Evolutionary conservation across 2,113 vertebrate species (phyloP), one percentile per base, ranked within the genome.

Genomic region (Hippoglossus stenolepis): DNA sequence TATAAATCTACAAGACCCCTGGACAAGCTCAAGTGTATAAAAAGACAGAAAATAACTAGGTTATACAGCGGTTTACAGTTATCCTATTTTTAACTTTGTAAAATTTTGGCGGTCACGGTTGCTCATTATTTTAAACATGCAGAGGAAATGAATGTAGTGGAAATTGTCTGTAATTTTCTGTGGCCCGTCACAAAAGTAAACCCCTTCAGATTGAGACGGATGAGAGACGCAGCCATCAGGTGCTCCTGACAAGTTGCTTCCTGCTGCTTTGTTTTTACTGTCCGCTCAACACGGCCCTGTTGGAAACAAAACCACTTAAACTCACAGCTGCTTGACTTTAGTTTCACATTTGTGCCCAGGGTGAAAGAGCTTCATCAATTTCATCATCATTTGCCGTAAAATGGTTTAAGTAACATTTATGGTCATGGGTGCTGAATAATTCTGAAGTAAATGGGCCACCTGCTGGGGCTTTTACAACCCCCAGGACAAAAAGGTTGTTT

Each of bases 191-290:
- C 59, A 49, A 54, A 74, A 66, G 75, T 57, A 66, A 80, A 88
- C 23, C 9, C 9, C 3, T 28, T 15, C 43, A 83, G 70, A 68
- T 31, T 79, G 65, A 70, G 47, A 84, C 21, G 62, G 20, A 67
- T 70, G 49, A 84, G 58, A 67, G 58, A 67, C 70, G 65, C 28
- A 31, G 28, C 28, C 28, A 5, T 87, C 90, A 85, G 88, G 85
- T 91, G 90, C 28, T 77, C 28, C 17, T 86, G 89, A 91, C 82
- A 87, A 85, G 89, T 45, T 62, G 62, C 74, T 75, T 69, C 64
- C 66, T 65, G 51, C 3, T 1, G 80, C 79, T 90, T 89, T 87
- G 78, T 90, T 31, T 85, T 87, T 64, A 82, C 73, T 76, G 86
- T 90, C 87, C 54, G 56, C 75, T 86, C 68, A 80, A 73, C 62